These are phyloP conservation scores for Pollenia labialis DNA, from an alignment of 2,888 invertebrate species.

Conservation along the genomic window DNA sequence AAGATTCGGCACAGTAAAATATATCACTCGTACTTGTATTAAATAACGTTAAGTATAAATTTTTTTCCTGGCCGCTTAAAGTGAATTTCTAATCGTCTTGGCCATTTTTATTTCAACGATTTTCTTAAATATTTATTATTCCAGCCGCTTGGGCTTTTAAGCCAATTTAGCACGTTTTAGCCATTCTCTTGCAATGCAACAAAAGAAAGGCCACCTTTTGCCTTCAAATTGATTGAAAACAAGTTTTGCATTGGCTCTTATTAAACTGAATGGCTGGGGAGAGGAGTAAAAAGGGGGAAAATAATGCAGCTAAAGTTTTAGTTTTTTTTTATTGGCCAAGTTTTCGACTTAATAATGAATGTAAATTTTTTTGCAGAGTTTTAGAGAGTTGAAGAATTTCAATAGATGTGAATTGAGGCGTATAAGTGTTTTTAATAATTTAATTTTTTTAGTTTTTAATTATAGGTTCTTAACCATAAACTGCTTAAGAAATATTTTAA, in stretches of 20 bases:
- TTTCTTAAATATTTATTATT: constrained; percentile 50
- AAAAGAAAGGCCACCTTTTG: constrained; percentile 8
- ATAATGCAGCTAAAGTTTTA: background rate
- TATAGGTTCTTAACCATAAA: background rate
- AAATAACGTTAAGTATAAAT: too few species aligned
- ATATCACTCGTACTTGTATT: too few species aligned
- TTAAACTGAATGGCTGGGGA: background rate
- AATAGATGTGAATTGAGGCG: constrained; percentile 25
- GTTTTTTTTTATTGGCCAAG: background rate
- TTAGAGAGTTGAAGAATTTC: background rate
- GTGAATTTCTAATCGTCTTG: too few species aligned
- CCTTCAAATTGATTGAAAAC: constrained; percentile 58
- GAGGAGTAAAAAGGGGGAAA: background rate
- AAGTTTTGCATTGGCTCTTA: constrained; percentile 49
- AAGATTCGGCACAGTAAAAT: too few species aligned
- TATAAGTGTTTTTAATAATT: constrained; percentile 41
- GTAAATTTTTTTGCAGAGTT: background rate
- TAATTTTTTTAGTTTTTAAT: background rate
- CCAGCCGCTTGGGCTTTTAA: constrained; percentile 41
- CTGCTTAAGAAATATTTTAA: background rate
- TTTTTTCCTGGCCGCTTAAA: too few species aligned
- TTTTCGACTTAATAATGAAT: background rate
- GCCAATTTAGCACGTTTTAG: constrained; percentile 65
- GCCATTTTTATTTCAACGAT: background rate
- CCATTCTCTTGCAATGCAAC: constrained; percentile 4